A percentile compares a stretch with the other conserved stretches of the same genome.
Conservation (phyloP, 1,140 invertebrate species). For the Chlorops oryzae region DNA sequence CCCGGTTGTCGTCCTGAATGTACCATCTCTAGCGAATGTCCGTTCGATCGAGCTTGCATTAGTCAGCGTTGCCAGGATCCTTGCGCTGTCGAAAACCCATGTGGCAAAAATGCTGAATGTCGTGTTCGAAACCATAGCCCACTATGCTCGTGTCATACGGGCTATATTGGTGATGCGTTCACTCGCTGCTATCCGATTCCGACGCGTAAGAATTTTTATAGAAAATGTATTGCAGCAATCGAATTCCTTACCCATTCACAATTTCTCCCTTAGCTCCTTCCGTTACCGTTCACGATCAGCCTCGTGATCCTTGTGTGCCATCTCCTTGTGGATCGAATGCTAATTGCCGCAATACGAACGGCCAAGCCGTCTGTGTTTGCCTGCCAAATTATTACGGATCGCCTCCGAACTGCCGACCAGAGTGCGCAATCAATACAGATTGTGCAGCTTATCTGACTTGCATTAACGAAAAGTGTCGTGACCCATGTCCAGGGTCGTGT, state of each 20-base stretch:
- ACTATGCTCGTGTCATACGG: conserved; percentile 68
- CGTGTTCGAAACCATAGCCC: conserved; percentile 78
- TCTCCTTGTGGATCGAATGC: conserved; percentile 76
- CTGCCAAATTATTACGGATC: conserved; percentile 64
- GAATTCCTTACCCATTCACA: no score
- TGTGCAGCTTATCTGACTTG: conserved; percentile 65
- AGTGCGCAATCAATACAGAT: conserved; percentile 70
- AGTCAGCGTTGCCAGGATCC: conserved; percentile 80
- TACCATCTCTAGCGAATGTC: conserved; percentile 72
- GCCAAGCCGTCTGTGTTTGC: conserved; percentile 70
- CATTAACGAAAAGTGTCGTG: conserved; percentile 63
- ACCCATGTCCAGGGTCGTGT: conserved; percentile 73
- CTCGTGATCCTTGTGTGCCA: conserved; percentile 65
- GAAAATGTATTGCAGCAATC: conserved; percentile 59
- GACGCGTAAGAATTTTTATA: no score
- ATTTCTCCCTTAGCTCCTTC: conserved; percentile 19
- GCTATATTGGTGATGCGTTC: conserved; percentile 78
- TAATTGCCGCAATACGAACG: conserved; percentile 61
- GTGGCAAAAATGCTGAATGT: conserved; percentile 72
- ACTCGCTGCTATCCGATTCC: conserved; percentile 57
- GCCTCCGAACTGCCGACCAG: conserved; percentile 68
- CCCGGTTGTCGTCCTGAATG: conserved; percentile 77
- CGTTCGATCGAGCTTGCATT: conserved; percentile 68
- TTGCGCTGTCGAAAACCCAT: conserved; percentile 72
- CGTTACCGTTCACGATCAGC: conserved; percentile 53